phyloP scores from a whole-genome alignment of 2,888 invertebrate species.

The Dermolepida albohirtum region DNA sequence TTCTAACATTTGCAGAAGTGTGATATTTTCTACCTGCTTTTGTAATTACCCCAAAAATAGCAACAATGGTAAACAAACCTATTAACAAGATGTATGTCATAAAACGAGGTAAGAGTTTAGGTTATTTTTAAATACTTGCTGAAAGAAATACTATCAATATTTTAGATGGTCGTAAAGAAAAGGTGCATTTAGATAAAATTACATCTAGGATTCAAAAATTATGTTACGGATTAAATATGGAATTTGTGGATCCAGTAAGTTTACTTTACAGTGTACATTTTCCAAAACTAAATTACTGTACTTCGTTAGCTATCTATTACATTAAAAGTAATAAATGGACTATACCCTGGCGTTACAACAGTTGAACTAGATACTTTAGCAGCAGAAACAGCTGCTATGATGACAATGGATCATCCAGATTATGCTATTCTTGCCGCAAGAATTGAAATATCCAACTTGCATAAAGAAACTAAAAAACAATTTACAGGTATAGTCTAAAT shows the following conservation, averaged over 20 bases:
- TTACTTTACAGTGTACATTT: conserved; percentile 8
- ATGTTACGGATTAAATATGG: conserved; percentile 95
- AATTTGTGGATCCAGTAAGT: conserved; percentile 95
- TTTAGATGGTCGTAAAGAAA: conserved; percentile 89
- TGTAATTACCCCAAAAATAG: background rate
- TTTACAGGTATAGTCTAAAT: conserved; percentile 78
- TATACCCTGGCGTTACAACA: conserved; percentile 97
- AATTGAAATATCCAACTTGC: conserved; percentile 96
- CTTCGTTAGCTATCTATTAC: conserved; percentile 79
- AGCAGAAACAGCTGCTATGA: conserved; percentile 98
- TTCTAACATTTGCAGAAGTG: background rate
- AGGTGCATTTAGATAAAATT: conserved; percentile 97
- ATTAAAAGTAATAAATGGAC: conserved; percentile 91
- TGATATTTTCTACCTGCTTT: conserved; percentile 16
- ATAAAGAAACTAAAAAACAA: conserved; percentile 96
- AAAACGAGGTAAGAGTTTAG: conserved; percentile 65
- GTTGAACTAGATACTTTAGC: conserved; percentile 97
- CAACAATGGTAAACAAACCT: conserved; percentile 66
- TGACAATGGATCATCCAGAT: conserved; percentile 98
- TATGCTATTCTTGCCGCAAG: conserved; percentile 91
- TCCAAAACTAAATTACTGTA: conserved; percentile 2
- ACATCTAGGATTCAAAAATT: conserved; percentile 95
- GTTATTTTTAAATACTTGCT: conserved; percentile 18
- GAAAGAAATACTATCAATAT: conserved; percentile 25
- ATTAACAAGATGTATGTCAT: conserved; percentile 66